Percentiles rank a stretch among this genome's conserved stretches.
Conservation (phyloP, 2,888 invertebrate species). For the Clistopyga incitator region DNA sequence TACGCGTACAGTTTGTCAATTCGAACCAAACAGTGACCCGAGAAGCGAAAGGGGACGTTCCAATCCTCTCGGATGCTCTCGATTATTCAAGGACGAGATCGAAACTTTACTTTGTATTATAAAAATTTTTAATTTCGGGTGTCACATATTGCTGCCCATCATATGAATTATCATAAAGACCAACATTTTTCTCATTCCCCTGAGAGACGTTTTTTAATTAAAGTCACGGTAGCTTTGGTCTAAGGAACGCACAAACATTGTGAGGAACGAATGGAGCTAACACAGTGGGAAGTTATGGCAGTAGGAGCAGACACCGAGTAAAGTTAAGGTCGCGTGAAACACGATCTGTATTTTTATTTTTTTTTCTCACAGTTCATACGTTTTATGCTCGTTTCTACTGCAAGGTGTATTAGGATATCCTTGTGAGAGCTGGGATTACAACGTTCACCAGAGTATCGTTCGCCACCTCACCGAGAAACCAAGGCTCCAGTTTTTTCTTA, state of each 20-base stretch:
- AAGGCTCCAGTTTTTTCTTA: slow-evolving; percentile 35
- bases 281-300: background rate
- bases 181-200: background rate
- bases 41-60: background rate
- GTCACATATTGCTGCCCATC: slow-evolving; percentile 4
- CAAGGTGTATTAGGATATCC: slow-evolving; percentile 28
- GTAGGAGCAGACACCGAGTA: background rate
- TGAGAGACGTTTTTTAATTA: slow-evolving; percentile 19
- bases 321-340: slow-evolving; percentile 36
- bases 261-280: slow-evolving; percentile 1
- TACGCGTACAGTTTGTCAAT: slow-evolving; percentile 19
- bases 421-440: slow-evolving; percentile 55
- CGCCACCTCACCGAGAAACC: background rate
- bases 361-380: background rate
- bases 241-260: background rate
- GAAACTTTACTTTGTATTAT: background rate
- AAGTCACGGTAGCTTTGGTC: background rate
- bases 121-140: background rate
- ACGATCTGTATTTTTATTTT: slow-evolving; percentile 14
- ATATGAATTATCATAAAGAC: background rate
- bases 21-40: slow-evolving; percentile 16
- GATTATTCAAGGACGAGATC: slow-evolving; percentile 36
- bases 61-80: slow-evolving; percentile 21
- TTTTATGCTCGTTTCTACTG: slow-evolving; percentile 37
- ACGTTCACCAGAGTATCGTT: slow-evolving; percentile 12